Evolutionary conservation across 37 sponge, comb jelly and placozoan genomes (phyloP).

Genomic region (Agelas oroides): DNA sequence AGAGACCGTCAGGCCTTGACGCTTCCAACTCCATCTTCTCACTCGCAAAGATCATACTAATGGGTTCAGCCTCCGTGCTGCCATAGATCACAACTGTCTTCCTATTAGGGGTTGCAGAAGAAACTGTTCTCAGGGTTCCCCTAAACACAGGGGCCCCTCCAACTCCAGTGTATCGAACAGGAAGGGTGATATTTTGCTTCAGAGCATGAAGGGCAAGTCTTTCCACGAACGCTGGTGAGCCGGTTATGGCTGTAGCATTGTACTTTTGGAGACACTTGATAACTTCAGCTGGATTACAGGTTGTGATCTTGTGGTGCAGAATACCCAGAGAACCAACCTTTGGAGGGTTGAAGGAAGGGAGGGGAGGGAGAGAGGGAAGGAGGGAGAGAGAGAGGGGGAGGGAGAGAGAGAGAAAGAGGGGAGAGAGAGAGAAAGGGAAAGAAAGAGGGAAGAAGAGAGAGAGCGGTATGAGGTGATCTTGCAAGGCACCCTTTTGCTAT

Average conservation of each 20-base stretch:
- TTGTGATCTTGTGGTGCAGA: conserved; percentile 37
- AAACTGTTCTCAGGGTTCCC: conserved; percentile 37
- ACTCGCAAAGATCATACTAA: conserved; percentile 55
- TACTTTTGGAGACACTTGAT: conserved; percentile 47
- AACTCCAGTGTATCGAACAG: conserved; percentile 32
- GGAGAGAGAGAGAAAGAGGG: conserved; percentile 5
- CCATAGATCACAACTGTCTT: conserved; percentile 69
- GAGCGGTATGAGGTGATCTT: too few relatives aligned
- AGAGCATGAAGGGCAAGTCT: conserved; percentile 55
- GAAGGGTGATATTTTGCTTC: conserved; percentile 44
- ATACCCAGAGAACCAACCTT: conserved; percentile 72
- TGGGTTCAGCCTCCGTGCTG: conserved; percentile 88
- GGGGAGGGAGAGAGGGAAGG: not conserved
- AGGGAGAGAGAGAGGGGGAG: not conserved
- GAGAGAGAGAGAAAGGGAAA: not conserved
- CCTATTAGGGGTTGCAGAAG: conserved; percentile 26
- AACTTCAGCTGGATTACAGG: conserved; percentile 49
- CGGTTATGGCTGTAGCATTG: conserved; percentile 35
- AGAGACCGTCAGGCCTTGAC: conserved; percentile 41
- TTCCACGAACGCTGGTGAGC: conserved; percentile 75
- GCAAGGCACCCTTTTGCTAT: too few relatives aligned
- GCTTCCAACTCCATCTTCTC: conserved; percentile 71
- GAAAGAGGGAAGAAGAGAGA: too few relatives aligned
- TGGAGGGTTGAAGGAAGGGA: not conserved
- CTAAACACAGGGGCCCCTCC: conserved; percentile 85